Conservation (phyloP, 1,140 invertebrate genomes). For the Drosophila kikkawai region DNA sequence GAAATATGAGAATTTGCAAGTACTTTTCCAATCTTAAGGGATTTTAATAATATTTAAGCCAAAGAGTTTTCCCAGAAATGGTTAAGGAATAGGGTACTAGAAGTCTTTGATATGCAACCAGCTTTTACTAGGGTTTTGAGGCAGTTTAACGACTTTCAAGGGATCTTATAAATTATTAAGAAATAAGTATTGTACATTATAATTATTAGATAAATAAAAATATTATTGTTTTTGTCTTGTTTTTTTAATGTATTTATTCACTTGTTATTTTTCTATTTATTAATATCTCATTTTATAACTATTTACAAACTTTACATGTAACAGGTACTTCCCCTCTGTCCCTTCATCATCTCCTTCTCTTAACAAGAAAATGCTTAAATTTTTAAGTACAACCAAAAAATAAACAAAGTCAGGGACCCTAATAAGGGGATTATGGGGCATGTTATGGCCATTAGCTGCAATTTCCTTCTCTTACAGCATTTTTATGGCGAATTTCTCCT, state of each 20-base stretch:
- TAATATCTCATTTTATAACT: too few relatives aligned
- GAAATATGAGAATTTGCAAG: background rate
- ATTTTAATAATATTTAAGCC: background rate
- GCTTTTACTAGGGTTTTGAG: background rate
- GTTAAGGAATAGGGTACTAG: background rate
- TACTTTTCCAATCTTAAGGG: background rate
- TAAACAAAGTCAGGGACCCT: slow-evolving; percentile 29
- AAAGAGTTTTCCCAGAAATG: background rate
- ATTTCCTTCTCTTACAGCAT: slow-evolving; percentile 6
- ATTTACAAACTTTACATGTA: too few relatives aligned
- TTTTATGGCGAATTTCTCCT: slow-evolving; percentile 26
- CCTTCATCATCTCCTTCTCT: background rate
- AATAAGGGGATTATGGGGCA: slow-evolving; percentile 39
- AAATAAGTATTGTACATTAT: too few relatives aligned
- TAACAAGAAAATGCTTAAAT: background rate
- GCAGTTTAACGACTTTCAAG: background rate
- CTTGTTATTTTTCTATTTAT: too few relatives aligned
- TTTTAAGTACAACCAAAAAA: slow-evolving; percentile 18
- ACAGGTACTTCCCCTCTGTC: too few relatives aligned
- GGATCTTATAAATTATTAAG: too few relatives aligned
- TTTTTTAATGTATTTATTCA: too few relatives aligned
- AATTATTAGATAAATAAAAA: too few relatives aligned
- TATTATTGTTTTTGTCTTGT: too few relatives aligned
- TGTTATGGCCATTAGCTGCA: slow-evolving; percentile 48
- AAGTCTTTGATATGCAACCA: background rate